A percentile compares a stretch with the other conserved stretches of the same genome.
phyloP scores from a whole-genome alignment of 64 coral and sea anemone genomes.

The Actinia equina region DNA sequence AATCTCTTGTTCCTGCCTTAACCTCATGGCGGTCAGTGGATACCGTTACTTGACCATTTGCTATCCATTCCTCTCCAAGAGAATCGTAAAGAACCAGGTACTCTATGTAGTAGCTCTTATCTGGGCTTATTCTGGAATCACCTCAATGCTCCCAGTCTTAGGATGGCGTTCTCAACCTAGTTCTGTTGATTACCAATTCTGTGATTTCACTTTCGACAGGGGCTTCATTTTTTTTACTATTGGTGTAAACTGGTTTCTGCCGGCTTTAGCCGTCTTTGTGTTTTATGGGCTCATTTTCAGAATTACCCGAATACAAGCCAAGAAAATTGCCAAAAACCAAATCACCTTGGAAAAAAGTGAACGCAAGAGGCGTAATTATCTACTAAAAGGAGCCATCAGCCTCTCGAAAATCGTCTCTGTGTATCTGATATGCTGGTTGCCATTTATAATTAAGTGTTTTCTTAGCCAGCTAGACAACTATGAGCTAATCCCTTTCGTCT shows the following conservation, averaged over 20 bases:
- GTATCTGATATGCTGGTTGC: constrained; percentile 76
- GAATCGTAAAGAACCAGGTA: constrained; percentile 7
- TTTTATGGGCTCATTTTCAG: constrained; percentile 54
- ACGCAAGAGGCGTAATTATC: constrained; percentile 29
- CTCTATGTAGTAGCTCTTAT: not conserved
- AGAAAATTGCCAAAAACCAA: constrained; percentile 40
- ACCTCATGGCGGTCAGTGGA: constrained; percentile 36
- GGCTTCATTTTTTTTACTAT: constrained; percentile 45
- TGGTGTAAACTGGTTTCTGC: constrained; percentile 42
- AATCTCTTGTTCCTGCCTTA: constrained; percentile 44
- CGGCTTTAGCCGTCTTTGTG: constrained; percentile 33
- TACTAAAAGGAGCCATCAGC: constrained; percentile 71
- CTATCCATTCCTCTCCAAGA: constrained; percentile 34
- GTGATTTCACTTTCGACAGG: not conserved
- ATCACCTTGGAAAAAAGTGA: constrained; percentile 40
- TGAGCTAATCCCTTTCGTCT: constrained; percentile 11
- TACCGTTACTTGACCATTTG: constrained; percentile 57
- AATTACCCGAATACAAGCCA: constrained; percentile 53
- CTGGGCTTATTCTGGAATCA: constrained; percentile 41
- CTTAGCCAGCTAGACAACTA: not conserved
- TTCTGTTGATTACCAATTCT: not conserved
- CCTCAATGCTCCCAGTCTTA: constrained; percentile 29
- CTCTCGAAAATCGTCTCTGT: constrained; percentile 73
- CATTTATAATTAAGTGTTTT: constrained; percentile 49
- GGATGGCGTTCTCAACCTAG: constrained; percentile 39